Evolutionary conservation across 2,888 invertebrate genomes (phyloP), one percentile per base, ranked within the genome.

Genomic region (Torymus tubicola): DNA sequence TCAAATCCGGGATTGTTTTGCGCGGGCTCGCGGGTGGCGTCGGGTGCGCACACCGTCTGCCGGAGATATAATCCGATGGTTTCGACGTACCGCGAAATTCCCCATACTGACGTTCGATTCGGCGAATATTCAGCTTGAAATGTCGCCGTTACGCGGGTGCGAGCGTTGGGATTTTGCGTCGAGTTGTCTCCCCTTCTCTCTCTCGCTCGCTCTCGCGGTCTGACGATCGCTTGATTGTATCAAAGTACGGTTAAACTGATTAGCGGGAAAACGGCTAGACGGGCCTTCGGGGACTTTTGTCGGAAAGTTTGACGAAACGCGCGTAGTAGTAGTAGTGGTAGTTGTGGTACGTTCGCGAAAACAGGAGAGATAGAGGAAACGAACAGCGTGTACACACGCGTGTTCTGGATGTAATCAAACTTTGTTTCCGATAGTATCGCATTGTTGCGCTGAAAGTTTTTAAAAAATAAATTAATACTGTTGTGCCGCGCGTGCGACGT

Each of bases 61-160:
- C 31, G 31, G 31, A 31, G 31, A 53, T 53, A 53, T 67, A 67
- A 52, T 67, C 52, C 67, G 18, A 67, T 53, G 55, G 31, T 53
- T 52, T 53, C 53, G 52, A 53, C 67, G 68, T 31, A 11, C 52
- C 53, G 67, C 53, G 67, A 67, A 67, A 53, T 52, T 53, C 67
- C 67, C n/a, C n/a, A n/a, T n/a, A 11, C 52, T 10, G 53, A 67
- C 21, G 16, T 53, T 67, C 67, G 52, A 53, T 24, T 24, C 55
- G 21, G n/a, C 16, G 58, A 74, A 65, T 65, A 74, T 74, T 74
- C 73, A 65, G 65, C n/a, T 18, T 21, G 57, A 74, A 74, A 65
- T 58, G 57, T 64, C 50, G 64, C 57, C 42, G 71, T 18, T 16
- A 21, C 50, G n/a, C n/a, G n/a, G n/a, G n/a, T n/a, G n/a, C n/a